Evolutionary conservation across 2,113 vertebrate species (phyloP), one percentile per base, ranked within the genome.

Genomic region (Romanogobio albipinnatus): DNA sequence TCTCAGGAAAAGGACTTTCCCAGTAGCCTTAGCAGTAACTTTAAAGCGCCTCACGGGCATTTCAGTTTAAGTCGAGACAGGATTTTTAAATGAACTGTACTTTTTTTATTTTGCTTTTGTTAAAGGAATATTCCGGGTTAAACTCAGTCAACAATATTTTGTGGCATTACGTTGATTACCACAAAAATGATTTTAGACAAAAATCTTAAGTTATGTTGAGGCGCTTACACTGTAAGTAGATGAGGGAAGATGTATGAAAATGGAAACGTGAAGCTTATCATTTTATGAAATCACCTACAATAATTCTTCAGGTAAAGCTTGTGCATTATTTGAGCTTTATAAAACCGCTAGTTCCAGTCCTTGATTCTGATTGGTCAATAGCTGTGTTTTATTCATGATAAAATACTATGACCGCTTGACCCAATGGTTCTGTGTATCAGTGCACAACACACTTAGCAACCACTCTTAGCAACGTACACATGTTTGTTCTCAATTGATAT

Each of bases 1-100:
- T 53, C 76, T 84, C 73, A 26, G 9, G 47, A 24, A 53, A 73
- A 47, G 64, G 74, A 81, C 36, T 51, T 81, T 74, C 22, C 22
- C 43, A 39, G 33, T 76, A 19, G 22, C n/a, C 14, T 33, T 29
- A 9, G 4, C 19, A n/a, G 59, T 4, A 6, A 47, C 59, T 77
- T 36, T n/a, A 39, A 73, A 75, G 51, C 0, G 13, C n/a, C 10
- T 26, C 73, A 7, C 43, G 17, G 47, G 64, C 61, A 62, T 17
- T 70, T 79, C 33, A 66, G 76, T 43, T 78, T 26, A 61, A 24
- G 26, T n/a, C n/a, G 26, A 49, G 2, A 74, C 43, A 47, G 22
- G 22, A 5, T 76, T 56, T 49, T 51, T 15, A 26, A 14, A 10
- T 51, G 51, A 1, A 2, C 39, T 39, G 17, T 39, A 17, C 13